Evolutionary conservation across 2,797 vertebrate species (phyloP), one percentile per base, ranked within the genome.

Genomic region (Myotis daubentonii): DNA sequence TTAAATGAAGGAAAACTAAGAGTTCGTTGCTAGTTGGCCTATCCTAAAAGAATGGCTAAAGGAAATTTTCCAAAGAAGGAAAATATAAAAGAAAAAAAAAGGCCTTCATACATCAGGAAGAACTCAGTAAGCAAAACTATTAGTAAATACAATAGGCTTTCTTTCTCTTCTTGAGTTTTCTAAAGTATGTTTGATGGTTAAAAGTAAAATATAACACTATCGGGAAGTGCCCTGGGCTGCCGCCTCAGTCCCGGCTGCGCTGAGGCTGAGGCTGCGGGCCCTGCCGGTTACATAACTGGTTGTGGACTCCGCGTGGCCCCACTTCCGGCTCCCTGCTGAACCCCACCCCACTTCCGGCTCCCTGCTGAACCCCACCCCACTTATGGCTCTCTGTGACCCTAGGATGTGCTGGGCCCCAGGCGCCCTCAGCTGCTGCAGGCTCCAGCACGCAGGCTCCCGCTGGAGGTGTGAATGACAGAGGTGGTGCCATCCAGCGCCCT

Each of bases 391-490:
- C 22, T 57, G 23, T 0, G 55, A 11, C 9, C 10, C 57, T 4
- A 60, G 57, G 10, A 60, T 60, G 57, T 4, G 75, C 84, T 97
- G 95, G 96, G 68, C 33, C 44, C 60, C 74, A 38, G 71, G 71
- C 80, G 33, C 91, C 71, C 33, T 84, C 74, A 6, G 75, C 94
- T 66, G 96, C 91, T 55, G 71, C 89, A n/a, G 93, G 25, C 12
- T 79, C 80, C 44, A 44, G 44, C 44, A 10, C 10, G 44, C 44
- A 11, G 44, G 44, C 38, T n/a, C 87, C 95, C 60, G 72, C 90
- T 89, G n/a, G 97, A 99, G 99, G 99, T 97, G 99, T 99, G 99
- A 99, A 99, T 99, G 99, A 99, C 99, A 99, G 99, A 99, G 99
- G 99, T 99, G 98, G 99, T 99, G 98, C 98, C 99, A 91, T 98